Base-by-base conservation (phyloP, 2,888 invertebrate species). In the Drosophila merina region DNA sequence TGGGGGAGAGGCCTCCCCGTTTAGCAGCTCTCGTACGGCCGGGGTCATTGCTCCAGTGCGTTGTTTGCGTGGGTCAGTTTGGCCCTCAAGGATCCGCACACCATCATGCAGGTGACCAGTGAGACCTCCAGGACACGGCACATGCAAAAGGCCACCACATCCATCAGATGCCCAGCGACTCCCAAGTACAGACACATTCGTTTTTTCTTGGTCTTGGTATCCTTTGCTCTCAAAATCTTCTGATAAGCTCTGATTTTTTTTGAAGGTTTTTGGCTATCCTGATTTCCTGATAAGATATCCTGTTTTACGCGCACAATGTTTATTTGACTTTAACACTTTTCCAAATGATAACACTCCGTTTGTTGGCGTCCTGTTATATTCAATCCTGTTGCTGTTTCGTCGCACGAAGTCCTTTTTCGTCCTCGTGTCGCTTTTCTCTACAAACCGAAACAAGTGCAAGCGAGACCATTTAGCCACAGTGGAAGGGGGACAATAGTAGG, bases 181-280 rank as follows among this genome's bases (percentile, higher is more conserved):
- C 86, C 89, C 79, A 90, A 83, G 50, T 90, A 90, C 58, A 89
- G 69, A 60, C 90, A 90, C 89, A 90, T 89, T 31, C 66, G 60
- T 20, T 42, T 14, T 20, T 20, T 36, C 4, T n/a, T 28, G 26
- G 25, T 30, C 25, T 4, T 40, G 31, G 8, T 28, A 36, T 38
- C 14, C 20, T 20, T 20, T 20, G 6, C 14, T 14, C 10, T 2
- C 12, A 40, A 40, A 40, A 7, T 56, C 50, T n/a, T 28, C 58
- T 45, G 58, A 33, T 42, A 44, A 14, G 68, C 31, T 25, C 1
- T 33, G 25, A 20, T n/a, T 20, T 25, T 12, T 30, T 26, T 2
- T 3, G 1, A 20, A 20, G 20, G 20, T 20, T 20, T 20, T 20
- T 20, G 20, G 20, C 20, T 20, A 20, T 20, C 20, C 5, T 57